A percentile compares a stretch with the other conserved stretches of the same genome.
These are phyloP conservation scores for Neocloeon triangulifer DNA, from an alignment of 1,140 invertebrate genomes.

Conservation along the genomic window DNA sequence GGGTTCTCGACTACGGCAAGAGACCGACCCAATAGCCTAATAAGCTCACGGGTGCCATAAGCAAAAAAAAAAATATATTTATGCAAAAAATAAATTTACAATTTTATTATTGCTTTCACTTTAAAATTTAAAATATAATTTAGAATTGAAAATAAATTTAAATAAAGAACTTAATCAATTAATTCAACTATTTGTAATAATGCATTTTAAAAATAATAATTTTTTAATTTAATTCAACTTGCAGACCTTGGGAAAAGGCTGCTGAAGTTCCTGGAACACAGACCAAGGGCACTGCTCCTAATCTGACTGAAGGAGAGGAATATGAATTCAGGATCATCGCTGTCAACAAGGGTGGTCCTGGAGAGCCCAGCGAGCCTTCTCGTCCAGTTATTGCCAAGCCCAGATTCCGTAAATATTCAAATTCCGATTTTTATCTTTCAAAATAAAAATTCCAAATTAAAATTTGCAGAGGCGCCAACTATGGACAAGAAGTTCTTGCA, in stretches of 20 bases:
- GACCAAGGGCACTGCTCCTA: constrained; percentile 58
- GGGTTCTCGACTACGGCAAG: too few species aligned
- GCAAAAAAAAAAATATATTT: too few species aligned
- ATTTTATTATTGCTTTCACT: too few species aligned
- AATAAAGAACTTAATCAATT: too few species aligned
- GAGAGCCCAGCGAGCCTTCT: constrained; percentile 85
- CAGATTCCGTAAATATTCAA: constrained; percentile 31
- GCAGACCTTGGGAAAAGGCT: constrained; percentile 69
- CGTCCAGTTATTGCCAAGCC: constrained; percentile 62
- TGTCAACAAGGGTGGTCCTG: constrained; percentile 85
- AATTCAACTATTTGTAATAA: too few species aligned
- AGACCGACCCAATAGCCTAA: too few species aligned
- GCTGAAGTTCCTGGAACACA: constrained; percentile 45
- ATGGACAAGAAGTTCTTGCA: constrained; percentile 64
- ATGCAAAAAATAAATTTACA: too few species aligned
- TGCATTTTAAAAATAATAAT: not conserved
- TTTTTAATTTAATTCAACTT: constrained; percentile 7
- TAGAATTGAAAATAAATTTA: too few species aligned
- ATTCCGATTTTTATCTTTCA: not conserved
- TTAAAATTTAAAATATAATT: too few species aligned
- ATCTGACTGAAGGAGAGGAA: constrained; percentile 77
- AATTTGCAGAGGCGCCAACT: constrained; percentile 41
- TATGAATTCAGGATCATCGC: constrained; percentile 95
- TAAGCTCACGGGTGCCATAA: too few species aligned
- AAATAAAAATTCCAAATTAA: constrained; percentile 5